A percentile compares a stretch with the other conserved stretches of the same genome.
These are phyloP conservation scores for Pteronotus mesoamericanus DNA, from an alignment of 2,797 vertebrate genomes.

Conservation along the genomic window DNA sequence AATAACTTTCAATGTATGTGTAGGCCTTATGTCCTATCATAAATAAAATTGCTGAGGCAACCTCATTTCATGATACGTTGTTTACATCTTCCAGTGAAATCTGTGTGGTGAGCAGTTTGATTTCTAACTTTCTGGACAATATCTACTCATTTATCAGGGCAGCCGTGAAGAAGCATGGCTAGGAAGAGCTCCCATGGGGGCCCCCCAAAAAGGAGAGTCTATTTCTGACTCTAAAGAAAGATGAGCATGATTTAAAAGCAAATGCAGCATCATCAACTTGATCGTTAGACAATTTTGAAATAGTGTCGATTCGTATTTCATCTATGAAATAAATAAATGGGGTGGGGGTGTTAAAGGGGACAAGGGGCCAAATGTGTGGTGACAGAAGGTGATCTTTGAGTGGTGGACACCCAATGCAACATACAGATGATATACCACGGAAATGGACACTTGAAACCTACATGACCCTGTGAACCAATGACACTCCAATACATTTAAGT, in stretches of 20 bases:
- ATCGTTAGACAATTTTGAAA: not conserved
- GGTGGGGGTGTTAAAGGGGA: too few species aligned
- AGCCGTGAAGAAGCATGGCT: not conserved
- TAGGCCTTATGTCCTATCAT: not conserved
- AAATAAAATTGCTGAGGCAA: not conserved
- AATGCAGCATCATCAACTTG: not conserved
- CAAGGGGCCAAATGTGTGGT: too few species aligned
- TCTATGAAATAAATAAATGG: not conserved
- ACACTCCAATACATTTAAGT: too few species aligned
- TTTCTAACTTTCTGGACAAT: not conserved
- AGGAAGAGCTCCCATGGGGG: not conserved
- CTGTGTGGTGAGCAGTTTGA: not conserved
- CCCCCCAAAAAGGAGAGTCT: not conserved
- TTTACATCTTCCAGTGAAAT: not conserved
- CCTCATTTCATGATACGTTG: not conserved
- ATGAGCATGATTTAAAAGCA: not conserved
- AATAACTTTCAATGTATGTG: not conserved
- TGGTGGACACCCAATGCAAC: too few species aligned
- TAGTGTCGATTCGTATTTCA: not conserved
- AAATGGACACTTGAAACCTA: too few species aligned
- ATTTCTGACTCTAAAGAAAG: not conserved
- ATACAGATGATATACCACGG: too few species aligned
- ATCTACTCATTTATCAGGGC: not conserved
- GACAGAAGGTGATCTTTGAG: too few species aligned
- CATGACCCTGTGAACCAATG: too few species aligned